Evolutionary conservation across 2,888 invertebrate genomes (phyloP).

Genomic region (Isoperla grammatica): DNA sequence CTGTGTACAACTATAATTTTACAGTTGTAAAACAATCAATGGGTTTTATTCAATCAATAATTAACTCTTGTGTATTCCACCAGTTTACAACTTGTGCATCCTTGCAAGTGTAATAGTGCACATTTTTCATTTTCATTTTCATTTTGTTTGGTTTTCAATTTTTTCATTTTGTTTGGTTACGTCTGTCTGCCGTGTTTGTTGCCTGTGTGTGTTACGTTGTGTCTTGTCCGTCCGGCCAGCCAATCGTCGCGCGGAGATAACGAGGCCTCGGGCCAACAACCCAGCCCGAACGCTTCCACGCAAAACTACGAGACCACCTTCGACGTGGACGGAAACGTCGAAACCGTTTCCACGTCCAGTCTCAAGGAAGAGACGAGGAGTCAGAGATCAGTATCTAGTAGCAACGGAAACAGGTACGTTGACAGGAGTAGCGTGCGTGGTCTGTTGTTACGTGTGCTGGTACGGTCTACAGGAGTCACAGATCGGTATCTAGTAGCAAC

Average conservation of each 20-base stretch:
- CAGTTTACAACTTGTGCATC: too few species aligned
- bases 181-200: conserved; percentile 32
- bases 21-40: too few species aligned
- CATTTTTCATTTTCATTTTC: not conserved
- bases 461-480: conserved; percentile 52
- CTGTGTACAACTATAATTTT: too few species aligned
- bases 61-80: too few species aligned
- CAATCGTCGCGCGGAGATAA: conserved; percentile 26
- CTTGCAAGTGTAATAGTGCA: not conserved
- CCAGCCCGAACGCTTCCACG: conserved; percentile 45
- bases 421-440: too few species aligned
- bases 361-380: conserved; percentile 55
- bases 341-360: conserved; percentile 83
- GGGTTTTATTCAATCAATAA: too few species aligned
- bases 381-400: conserved; percentile 52
- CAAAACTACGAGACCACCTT: conserved; percentile 81
- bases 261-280: conserved; percentile 20
- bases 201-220: conserved; percentile 3
- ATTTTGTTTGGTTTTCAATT: conserved; percentile 1
- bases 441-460: too few species aligned
- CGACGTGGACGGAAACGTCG: conserved; percentile 87
- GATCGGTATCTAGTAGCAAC: conserved; percentile 53
- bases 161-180: conserved; percentile 23
- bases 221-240: conserved; percentile 29
- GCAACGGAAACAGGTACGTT: conserved; percentile 68